Evolutionary conservation across 2,888 invertebrate genomes (phyloP).

Genomic region (Drosophila vallismaia): DNA sequence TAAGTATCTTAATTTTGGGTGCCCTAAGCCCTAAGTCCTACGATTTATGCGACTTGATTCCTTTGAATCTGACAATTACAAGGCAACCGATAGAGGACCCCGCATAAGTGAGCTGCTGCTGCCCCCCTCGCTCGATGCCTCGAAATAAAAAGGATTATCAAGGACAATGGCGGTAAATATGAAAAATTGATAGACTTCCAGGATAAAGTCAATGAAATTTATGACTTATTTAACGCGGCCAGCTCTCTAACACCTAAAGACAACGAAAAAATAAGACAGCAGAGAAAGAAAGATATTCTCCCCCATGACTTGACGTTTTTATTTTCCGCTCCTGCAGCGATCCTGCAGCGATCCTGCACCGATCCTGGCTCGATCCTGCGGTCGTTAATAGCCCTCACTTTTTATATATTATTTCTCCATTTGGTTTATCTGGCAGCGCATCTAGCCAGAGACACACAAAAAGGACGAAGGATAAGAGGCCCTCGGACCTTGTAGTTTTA

Average conservation of each 20-base stretch:
- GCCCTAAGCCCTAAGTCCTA: slow-evolving; percentile 51
- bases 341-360: neutral
- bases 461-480: slow-evolving; percentile 47
- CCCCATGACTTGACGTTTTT: slow-evolving; percentile 73
- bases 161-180: slow-evolving; percentile 72
- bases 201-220: slow-evolving; percentile 80
- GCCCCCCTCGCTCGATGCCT: neutral
- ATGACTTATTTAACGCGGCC: slow-evolving; percentile 70
- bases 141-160: slow-evolving; percentile 60
- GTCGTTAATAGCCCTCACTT: slow-evolving; percentile 70
- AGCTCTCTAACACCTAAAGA: neutral
- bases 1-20: slow-evolving; percentile 52
- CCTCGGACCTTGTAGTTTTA: slow-evolving; percentile 44
- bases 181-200: slow-evolving; percentile 64
- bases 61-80: slow-evolving; percentile 58
- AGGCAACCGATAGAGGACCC: slow-evolving; percentile 37
- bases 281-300: neutral
- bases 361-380: slow-evolving; percentile 57
- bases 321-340: slow-evolving; percentile 6
- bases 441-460: slow-evolving; percentile 14
- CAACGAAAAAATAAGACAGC: neutral
- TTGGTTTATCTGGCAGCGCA: slow-evolving; percentile 39
- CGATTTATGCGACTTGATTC: slow-evolving; percentile 72
- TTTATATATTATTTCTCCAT: slow-evolving; percentile 50
- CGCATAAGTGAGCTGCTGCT: slow-evolving; percentile 56